These are phyloP conservation scores for Liasis olivaceus DNA, from an alignment of 2,797 vertebrate species.

Conservation along the genomic window DNA sequence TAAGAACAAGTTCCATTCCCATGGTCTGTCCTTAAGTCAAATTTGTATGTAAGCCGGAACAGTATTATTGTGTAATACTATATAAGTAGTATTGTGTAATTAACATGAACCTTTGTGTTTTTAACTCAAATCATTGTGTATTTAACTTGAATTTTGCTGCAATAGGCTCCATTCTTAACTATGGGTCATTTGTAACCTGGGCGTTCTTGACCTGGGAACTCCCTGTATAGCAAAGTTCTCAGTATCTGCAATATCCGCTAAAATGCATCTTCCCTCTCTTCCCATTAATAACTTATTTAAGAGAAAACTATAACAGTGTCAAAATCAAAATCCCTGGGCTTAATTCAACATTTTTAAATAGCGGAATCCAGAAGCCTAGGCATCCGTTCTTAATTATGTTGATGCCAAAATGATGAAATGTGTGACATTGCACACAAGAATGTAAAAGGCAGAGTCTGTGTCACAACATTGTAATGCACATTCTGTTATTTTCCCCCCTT, in stretches of 20 bases:
- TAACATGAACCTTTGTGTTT: background rate
- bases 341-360: background rate
- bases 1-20: background rate
- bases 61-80: background rate
- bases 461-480: background rate
- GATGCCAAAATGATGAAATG: background rate
- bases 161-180: no score
- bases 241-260: no score
- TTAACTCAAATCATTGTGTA: background rate
- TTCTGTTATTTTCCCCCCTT: background rate
- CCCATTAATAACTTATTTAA: no score
- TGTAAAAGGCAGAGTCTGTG: background rate
- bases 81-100: background rate
- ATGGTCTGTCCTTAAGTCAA: background rate
- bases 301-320: no score
- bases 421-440: background rate
- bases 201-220: no score
- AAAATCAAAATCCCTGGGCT: background rate
- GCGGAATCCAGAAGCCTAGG: background rate
- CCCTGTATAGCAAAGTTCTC: no score
- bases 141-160: background rate
- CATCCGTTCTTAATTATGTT: background rate
- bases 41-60: background rate
- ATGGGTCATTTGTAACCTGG: no score
- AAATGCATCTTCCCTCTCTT: no score